phyloP scores from a whole-genome alignment of 2,797 vertebrate species.

The Hoplostethus mediterraneus region DNA sequence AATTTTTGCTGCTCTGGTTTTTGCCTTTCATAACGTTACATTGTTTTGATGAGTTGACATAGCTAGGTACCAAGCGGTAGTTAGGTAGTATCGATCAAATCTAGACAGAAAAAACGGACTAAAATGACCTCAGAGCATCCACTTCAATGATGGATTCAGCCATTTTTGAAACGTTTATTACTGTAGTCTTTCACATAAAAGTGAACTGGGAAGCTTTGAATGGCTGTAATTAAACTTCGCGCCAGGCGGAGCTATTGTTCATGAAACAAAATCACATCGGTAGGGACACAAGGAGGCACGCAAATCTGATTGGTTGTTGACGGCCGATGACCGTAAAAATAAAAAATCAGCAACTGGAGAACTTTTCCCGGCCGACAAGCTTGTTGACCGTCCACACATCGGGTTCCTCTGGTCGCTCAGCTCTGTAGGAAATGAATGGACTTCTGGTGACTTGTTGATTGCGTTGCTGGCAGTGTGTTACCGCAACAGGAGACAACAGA shows the following conservation, averaged over 20 bases:
- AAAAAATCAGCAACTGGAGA: too few species aligned
- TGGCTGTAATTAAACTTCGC: too few species aligned
- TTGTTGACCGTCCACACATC: too few species aligned
- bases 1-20: conserved; percentile 10
- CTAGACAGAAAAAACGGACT: not conserved
- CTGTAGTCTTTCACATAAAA: not conserved
- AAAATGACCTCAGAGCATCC: conserved; percentile 3
- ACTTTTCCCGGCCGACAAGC: too few species aligned
- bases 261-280: not conserved
- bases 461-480: conserved; percentile 24
- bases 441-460: conserved; percentile 39
- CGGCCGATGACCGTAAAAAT: too few species aligned
- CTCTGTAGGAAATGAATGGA: too few species aligned
- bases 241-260: too few species aligned
- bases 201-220: not conserved
- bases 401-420: too few species aligned
- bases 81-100: conserved; percentile 10
- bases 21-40: not conserved
- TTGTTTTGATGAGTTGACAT: conserved; percentile 18
- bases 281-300: not conserved
- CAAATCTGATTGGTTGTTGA: not conserved
- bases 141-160: conserved; percentile 6
- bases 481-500: not conserved
- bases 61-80: too few species aligned
- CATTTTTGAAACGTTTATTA: conserved; percentile 15